Evolutionary conservation across 2,113 vertebrate genomes (phyloP), one percentile per base, ranked within the genome.

Genomic region (Arenaria interpres): DNA sequence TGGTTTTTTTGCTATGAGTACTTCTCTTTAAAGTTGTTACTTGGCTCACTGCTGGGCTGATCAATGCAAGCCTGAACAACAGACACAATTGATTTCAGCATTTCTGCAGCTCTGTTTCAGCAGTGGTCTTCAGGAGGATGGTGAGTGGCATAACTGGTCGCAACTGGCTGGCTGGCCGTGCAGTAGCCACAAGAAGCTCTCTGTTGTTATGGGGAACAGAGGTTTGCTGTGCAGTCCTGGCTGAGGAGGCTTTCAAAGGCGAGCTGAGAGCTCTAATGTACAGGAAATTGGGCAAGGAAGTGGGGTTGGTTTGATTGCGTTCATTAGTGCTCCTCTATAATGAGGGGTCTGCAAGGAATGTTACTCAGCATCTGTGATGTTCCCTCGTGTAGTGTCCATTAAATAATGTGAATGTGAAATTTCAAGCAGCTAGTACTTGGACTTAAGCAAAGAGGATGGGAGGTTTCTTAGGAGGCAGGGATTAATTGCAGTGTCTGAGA

Each of bases 241-340:
- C 53, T 72, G 56, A 74, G 85, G 63, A 72, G 68, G 81, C 62
- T 95, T 94, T 89, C 67, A 76, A 89, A 96, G 86, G 63, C 14
- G 6, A 96, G 91, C 89, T 80, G 88, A 92, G 97, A 98, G 89
- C 78, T 57, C 19, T 66, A 54, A 83, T 91, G 41, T 97, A 95
- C 90, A 97, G 96, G 95, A 98, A 98, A 96, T 94, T 57, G 93
- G 72, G 46, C 78, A 85, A 94, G 97, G 83, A 97, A 96, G 94
- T 87, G 43, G 72, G 75, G 73, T 95, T 33, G 30, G 83, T 54
- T 66, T 96, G 92, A 88, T 92, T 96, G 96, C 37, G 50, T 90
- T 97, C 94, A 95, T 95, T 97, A 97, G 89, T 96, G 82, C 74
- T 71, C 54, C 88, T 96, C 89, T 96, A 43, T 97, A 98, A 97